Base-by-base conservation (phyloP, 64 coral and sea anemone genomes). In the Orbicella faveolata region DNA sequence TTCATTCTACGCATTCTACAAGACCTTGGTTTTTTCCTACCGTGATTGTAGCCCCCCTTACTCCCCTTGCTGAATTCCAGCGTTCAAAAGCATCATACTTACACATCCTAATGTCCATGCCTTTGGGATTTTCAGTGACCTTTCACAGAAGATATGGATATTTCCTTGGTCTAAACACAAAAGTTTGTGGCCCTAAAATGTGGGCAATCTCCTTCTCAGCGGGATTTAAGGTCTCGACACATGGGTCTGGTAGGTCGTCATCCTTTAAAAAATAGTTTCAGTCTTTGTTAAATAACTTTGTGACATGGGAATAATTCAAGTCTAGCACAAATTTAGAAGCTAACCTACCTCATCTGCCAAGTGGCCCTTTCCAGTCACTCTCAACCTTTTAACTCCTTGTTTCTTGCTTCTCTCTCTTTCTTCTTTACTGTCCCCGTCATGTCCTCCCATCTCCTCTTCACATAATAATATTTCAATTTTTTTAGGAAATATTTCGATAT, bases 331-430 rank as follows among this genome's bases (percentile, higher is more conserved):
- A 26, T 54, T 79, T 59, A n/a, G 9, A 79, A 79, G 19, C n/a
- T 23, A 79, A n/a, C 52, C 21, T 25, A 57, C 77, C 23, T 79
- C 52, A 11, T 79, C 77, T 79, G 19, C 77, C n/a, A 79, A 79
- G 0, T 79, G 77, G 2, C 77, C 51, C 11, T 79, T 79, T 12
- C 77, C 77, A 26, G 77, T 79, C 48, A 79, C 52, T 23, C 77
- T 79, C 52, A 61, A 79, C 77, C 77, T 25, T 33, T 79, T 19
- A 79, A 59, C 23, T 79, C 77, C 25, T 79, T 79, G n/a, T 79
- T 79, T 59, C 77, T 79, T 8, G 51, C 52, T n/a, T n/a, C n/a
- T n/a, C 77, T 79, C 52, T 14, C 3, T 25, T n/a, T 59, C 15
- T 59, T 59, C 55, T 59, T 59, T 59, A 59, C 55, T 14, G 0